Evolutionary conservation across 2,113 vertebrate species (phyloP), one percentile per base, ranked within the genome.

Genomic region (Mungos mungo): DNA sequence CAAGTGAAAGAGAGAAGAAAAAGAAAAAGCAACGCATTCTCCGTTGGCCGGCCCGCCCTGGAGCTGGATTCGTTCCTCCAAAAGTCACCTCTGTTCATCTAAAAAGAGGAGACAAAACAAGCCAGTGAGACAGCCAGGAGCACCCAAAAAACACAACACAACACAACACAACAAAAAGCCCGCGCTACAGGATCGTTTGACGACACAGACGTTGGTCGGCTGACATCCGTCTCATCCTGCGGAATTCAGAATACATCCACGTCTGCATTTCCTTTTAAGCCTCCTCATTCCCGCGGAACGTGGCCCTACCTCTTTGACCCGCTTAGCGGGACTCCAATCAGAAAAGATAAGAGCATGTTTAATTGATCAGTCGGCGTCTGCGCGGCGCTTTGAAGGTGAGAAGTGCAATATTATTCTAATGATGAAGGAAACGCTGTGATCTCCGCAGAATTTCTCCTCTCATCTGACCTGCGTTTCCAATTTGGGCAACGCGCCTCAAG

Each of bases 321-420:
- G 31, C 90, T 2, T 60, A 10, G 54, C 90, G 65, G 52, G 96
- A 72, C 8, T 80, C 81, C 92, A 80, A 90, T 96, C 92, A 86
- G 92, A 63, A 94, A 96, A 86, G 90, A 86, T 93, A 86, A 86
- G 90, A 47, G 23, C 94, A 90, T 90, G 86, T 86, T 93, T 93
- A 86, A 95, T 90, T 90, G 94, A 95, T 97, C 2, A 90, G 86
- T 5, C 23, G 2, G 50, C 7, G 16, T 47, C 50, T 0, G 47
- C 50, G 4, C 57, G 2, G 29, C 0, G 7, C 96, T 95, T 93
- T 97, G 93, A 93, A 93, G 79, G 96, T 54, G 84, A 80, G 54
- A 27, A 3, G 7, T 1, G 38, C 9, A 1, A 21, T 57, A 10
- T 35, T 50, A 85, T 74, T 85, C 13, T 85, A 97, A 95, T 38